A percentile compares a stretch with the other conserved stretches of the same genome.
phyloP scores from a whole-genome alignment of 2,888 invertebrate genomes.

The Altica lythri region DNA sequence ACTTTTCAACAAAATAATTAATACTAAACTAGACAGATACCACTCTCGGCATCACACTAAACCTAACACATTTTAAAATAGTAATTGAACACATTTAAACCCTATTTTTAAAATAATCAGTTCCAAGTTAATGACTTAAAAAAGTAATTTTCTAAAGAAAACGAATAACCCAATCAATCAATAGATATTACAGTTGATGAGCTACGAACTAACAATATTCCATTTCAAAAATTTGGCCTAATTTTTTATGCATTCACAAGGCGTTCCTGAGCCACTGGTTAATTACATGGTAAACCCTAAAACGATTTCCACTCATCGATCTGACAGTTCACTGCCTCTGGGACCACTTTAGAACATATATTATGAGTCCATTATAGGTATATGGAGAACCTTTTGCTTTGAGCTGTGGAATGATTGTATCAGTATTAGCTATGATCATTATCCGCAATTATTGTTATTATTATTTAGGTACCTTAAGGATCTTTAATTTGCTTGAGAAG shows the following conservation, averaged over 20 bases:
- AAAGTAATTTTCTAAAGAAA: slow-evolving; percentile 13
- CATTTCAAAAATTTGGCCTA: slow-evolving; percentile 25
- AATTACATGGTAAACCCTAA: slow-evolving; percentile 50
- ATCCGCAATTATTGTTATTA: slow-evolving; percentile 1
- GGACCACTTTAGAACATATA: slow-evolving; percentile 43
- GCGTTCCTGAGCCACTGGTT: slow-evolving; percentile 52
- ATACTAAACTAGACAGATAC: too few species aligned
- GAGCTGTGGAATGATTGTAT: slow-evolving; percentile 6
- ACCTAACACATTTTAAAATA: too few species aligned
- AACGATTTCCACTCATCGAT: slow-evolving; percentile 48
- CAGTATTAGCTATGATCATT: slow-evolving; percentile 3
- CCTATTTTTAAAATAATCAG: slow-evolving; percentile 21
- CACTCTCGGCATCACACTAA: too few species aligned
- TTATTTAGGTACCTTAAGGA: too few species aligned
- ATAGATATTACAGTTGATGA: neutral
- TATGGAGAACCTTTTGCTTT: slow-evolving; percentile 9
- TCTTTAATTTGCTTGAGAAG: too few species aligned
- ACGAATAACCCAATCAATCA: slow-evolving; percentile 14
- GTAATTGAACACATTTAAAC: too few species aligned
- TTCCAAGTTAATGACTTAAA: slow-evolving; percentile 12
- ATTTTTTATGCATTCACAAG: slow-evolving; percentile 41
- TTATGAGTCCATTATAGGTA: slow-evolving; percentile 28
- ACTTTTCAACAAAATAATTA: too few species aligned
- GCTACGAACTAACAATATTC: slow-evolving; percentile 1
- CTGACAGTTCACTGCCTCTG: slow-evolving; percentile 47